phyloP scores from a whole-genome alignment of 2,888 invertebrate genomes.

The Dolomedes plantarius region DNA sequence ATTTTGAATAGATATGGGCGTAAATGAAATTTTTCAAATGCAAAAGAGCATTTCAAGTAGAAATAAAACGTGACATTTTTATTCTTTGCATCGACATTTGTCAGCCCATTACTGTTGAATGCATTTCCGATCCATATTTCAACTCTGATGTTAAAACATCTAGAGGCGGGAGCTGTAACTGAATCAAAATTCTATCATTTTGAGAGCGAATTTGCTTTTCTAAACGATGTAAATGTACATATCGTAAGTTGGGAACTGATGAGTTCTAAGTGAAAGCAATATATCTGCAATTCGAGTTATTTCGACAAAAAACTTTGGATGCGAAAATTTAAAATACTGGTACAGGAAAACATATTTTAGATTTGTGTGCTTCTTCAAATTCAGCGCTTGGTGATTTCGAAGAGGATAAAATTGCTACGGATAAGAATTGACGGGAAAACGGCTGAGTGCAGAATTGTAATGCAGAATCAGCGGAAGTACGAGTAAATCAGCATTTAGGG shows the following conservation, averaged over 20 bases:
- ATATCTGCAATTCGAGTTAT: neutral
- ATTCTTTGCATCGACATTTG: neutral
- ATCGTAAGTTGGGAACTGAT: neutral
- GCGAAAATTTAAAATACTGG: too few relatives aligned
- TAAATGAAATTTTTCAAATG: neutral
- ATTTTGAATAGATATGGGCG: neutral
- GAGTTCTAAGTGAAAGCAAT: neutral
- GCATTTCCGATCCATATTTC: neutral
- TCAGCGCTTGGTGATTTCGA: too few relatives aligned
- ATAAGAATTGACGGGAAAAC: too few relatives aligned
- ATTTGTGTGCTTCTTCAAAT: too few relatives aligned
- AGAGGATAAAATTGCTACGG: too few relatives aligned
- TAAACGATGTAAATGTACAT: neutral
- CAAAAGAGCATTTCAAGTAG: neutral
- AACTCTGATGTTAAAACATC: too few relatives aligned
- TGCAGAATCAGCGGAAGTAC: too few relatives aligned
- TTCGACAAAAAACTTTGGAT: neutral
- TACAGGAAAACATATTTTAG: too few relatives aligned
- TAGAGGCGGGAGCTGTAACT: neutral
- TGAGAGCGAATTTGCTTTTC: neutral
- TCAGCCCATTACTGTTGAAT: neutral
- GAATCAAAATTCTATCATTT: neutral
- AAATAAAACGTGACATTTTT: conserved; percentile 23
- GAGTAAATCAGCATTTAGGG: too few relatives aligned
- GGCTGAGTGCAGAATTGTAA: too few relatives aligned